Evolutionary conservation across 2,113 vertebrate genomes (phyloP), one percentile per base, ranked within the genome.

Genomic region (Cottus gobio): DNA sequence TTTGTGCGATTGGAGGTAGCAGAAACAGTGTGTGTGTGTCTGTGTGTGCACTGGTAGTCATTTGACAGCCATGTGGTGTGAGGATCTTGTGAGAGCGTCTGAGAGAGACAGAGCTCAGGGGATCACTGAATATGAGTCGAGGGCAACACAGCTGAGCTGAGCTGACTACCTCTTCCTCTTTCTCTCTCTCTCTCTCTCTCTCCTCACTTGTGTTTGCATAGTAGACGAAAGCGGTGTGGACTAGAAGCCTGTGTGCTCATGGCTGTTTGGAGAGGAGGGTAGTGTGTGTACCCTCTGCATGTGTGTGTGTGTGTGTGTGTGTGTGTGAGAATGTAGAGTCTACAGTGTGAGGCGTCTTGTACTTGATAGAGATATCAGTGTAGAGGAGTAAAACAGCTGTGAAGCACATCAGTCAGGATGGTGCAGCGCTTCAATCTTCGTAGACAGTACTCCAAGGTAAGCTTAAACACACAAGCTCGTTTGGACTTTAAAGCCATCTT

Each of bases 391-490:
- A 79, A 79, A 28, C 58, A 84, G 85, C 85, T 85, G 84, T 86
- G 73, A 37, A 79, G 70, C 77, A 44, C 76, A 16, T 75, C 86
- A 75, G 91, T 87, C 80, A 95, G 89, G 75, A 95, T 95, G 95
- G 95, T 95, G 89, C 95, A 95, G 87, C 92, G 94, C 76, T 95
- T 95, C 91, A 94, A 91, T 80, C 93, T 95, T 46, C 93, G 93
- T 68, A 93, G 94, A 82, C 93, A 95, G 84, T 90, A 88, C 82
- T 95, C 94, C 52, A 94, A 95, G 95, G 94, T 95, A 94, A 93
- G 93, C 73, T 76, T 37, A 75, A 16, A 42, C 72, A 56, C 71
- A 86, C 46, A 54, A 9, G 16, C 64, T 71, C 77, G 36, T 84
- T 79, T 65, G 30, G 24, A 58, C 30, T 30, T 72, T 70, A 57